Evolutionary conservation across 2,113 vertebrate genomes (phyloP), one percentile per base, ranked within the genome.

Genomic region (Labrus mixtus): DNA sequence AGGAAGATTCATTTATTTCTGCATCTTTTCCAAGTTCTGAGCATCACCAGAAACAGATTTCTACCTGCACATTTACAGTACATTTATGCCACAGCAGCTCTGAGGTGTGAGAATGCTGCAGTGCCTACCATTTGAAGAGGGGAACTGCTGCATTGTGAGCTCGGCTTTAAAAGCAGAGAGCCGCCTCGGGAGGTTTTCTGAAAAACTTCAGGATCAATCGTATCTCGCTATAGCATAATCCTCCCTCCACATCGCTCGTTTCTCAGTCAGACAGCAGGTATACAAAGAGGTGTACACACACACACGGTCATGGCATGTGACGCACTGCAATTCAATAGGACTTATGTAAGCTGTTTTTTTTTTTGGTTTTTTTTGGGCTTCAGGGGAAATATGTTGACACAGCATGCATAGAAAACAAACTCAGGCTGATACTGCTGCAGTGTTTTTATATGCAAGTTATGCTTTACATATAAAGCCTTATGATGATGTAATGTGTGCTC

Each of bases 81-180:
- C 43, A 63, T 81, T 76, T 57, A 45, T 29, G 22, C 45, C 25
- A 41, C 54, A 73, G 80, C 82, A 64, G 53, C 20, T 76, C 20
- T 46, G 86, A 82, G 67, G 65, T 60, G 82, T 56, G 69, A 79
- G 69, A 86, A 82, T 91, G 73, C 84, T 90, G 90, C 90, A 90
- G 86, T 89, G 89, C 71, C 23, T 45, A 25, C 48, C 20, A 9
- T 56, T 55, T n/a, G 64, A 82, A 71, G 78, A 78, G 59, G 67
- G 77, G 55, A 60, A 51, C 48, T 90, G 85, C 82, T 81, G 84
- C 84, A 88, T 86, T 80, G 80, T 88, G 82, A 84, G 81, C 56
- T 77, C 75, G 60, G 73, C 81, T 90, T 84, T 73, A 74, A 20
- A 78, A 88, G 66, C 72, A 53, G 22, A 8, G 64, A 82, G 84